phyloP scores from a whole-genome alignment of 2,888 invertebrate species.

The Azorinus chamasolen region DNA sequence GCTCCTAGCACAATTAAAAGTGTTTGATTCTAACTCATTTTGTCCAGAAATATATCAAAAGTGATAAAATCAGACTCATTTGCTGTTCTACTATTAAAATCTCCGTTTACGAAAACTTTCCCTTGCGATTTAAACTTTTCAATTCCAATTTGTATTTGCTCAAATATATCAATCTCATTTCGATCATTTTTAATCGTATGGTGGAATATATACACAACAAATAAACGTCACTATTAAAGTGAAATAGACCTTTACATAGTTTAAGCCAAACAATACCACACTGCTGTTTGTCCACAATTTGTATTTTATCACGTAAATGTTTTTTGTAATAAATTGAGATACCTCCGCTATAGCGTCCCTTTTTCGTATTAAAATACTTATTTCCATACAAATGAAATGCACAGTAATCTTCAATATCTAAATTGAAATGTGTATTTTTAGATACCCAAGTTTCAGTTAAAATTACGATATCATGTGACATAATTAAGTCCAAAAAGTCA shows the following conservation, averaged over 20 bases:
- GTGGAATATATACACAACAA: slow-evolving; percentile 17
- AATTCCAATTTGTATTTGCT: slow-evolving; percentile 15
- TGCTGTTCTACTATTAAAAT: slow-evolving; percentile 10
- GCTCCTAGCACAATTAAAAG: not conserved
- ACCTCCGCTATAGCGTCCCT: slow-evolving; percentile 3
- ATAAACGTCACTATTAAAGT: slow-evolving; percentile 5
- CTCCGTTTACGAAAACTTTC: slow-evolving; percentile 5
- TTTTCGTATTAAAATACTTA: not conserved
- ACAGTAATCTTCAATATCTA: not conserved
- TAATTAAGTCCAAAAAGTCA: slow-evolving; percentile 8
- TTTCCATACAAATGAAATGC: not conserved
- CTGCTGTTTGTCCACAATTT: not conserved
- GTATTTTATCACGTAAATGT: not conserved
- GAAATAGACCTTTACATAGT: not conserved
- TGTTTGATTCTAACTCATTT: not conserved
- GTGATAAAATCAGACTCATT: slow-evolving; percentile 2
- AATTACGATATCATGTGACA: not conserved
- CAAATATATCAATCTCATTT: slow-evolving; percentile 17
- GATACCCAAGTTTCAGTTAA: not conserved
- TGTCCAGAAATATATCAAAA: not conserved
- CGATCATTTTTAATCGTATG: slow-evolving; percentile 1
- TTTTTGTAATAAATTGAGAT: not conserved
- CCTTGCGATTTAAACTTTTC: slow-evolving; percentile 15
- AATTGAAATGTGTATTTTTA: not conserved
- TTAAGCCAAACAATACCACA: slow-evolving; percentile 10